A percentile compares a stretch with the other conserved stretches of the same genome.
phyloP scores from a whole-genome alignment of 1,140 invertebrate species.

The Drosophila asahinai region DNA sequence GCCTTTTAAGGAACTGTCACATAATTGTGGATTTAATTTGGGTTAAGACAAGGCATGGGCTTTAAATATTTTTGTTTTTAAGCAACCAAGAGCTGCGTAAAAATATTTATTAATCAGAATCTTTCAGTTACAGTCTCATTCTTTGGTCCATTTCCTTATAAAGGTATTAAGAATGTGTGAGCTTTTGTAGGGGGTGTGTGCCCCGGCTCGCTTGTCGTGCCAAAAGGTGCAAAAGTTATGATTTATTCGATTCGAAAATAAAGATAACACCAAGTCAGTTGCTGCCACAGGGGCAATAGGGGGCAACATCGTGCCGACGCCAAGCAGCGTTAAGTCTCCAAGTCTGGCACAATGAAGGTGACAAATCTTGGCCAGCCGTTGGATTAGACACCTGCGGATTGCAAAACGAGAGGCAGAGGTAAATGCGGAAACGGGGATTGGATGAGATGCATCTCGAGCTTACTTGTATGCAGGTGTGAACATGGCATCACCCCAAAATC shows the following conservation, averaged over 20 bases:
- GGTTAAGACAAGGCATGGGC: slow-evolving; percentile 6
- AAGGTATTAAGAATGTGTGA: neutral
- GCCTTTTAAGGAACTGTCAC: slow-evolving; percentile 45
- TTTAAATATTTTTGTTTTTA: too few species aligned
- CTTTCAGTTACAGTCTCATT: neutral
- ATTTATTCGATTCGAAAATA: slow-evolving; percentile 50
- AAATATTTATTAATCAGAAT: neutral
- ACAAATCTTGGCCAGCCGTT: slow-evolving; percentile 50
- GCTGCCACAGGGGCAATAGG: slow-evolving; percentile 13
- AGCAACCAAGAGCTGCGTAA: neutral
- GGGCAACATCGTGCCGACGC: slow-evolving; percentile 40
- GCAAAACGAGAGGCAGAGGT: slow-evolving; percentile 14
- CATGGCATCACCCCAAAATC: neutral
- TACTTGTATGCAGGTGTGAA: slow-evolving; percentile 14
- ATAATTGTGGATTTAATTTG: slow-evolving; percentile 50
- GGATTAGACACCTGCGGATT: slow-evolving; percentile 49
- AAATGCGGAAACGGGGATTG: slow-evolving; percentile 37
- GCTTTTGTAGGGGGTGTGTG: slow-evolving; percentile 13
- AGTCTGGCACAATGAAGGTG: slow-evolving; percentile 41
- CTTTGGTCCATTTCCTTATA: neutral
- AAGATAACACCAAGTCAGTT: slow-evolving; percentile 37
- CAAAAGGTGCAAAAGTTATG: slow-evolving; percentile 50
- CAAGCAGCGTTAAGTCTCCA: slow-evolving; percentile 23
- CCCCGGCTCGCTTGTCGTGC: slow-evolving; percentile 26
- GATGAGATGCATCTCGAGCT: slow-evolving; percentile 33